Evolutionary conservation across 1,140 invertebrate genomes (phyloP), one percentile per base, ranked within the genome.

Genomic region (Papilio xuthus): DNA sequence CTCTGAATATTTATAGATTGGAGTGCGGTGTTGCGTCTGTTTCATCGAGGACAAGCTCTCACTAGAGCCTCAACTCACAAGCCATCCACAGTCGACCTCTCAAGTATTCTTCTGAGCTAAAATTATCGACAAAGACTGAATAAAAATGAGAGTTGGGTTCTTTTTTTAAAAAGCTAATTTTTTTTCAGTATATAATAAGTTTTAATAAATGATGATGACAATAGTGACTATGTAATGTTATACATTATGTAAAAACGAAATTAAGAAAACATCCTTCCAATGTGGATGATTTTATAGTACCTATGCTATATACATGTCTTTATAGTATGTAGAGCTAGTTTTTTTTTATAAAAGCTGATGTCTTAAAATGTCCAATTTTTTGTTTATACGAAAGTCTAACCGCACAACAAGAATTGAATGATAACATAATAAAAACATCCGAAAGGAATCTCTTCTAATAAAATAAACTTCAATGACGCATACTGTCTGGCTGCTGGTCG

Each of bases 91-190:
- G 80, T 80, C 82, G 74, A 56, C 63, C 70, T 67, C 80, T 82
- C 78, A 70, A 86, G 85, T 85, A 81, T 81, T 77, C 73, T 75
- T 80, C 80, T 18, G 81, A 83, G 81, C 81, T 84, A 81, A 82
- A 82, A 84, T 81, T 81, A 83, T 77, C 42, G 71, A 50, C 42
- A 50, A 73, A 41, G 42, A 26, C 20, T 44, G 20, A 50, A 8
- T 6, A 28, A 73, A 28, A 15, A 73, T 44, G 23, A 70, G 28
- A 4, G 67, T 41, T 6, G 67, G 3, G 26, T 28, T 28, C 4
- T 37, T 26, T 70, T 32, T 18, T 41, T 9, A 41, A 70, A 7
- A 10, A 15, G 20, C 42, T 70, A 12, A 2, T 26, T 32, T 41
- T 41, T 70, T 28, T 67, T 13, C 26, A 60, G 1, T 23, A 10